Evolutionary conservation across 2,113 vertebrate species (phyloP).

Genomic region (Hemibagrus wyckioides): DNA sequence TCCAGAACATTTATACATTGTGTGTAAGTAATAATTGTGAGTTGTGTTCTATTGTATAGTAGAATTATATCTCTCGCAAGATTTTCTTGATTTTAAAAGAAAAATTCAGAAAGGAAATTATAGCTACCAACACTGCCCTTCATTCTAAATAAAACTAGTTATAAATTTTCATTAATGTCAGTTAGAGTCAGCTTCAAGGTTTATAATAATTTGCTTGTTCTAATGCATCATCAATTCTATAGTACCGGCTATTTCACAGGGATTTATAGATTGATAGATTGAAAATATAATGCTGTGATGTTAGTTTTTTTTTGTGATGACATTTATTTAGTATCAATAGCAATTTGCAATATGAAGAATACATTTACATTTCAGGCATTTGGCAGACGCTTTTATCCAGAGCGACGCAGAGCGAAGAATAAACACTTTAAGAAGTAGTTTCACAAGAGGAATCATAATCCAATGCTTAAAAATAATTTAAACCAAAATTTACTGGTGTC

Average conservation of each 20-base stretch:
- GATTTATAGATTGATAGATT: no score
- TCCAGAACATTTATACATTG: neutral
- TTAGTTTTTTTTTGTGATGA: no score
- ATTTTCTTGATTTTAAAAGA: neutral
- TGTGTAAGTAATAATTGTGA: neutral
- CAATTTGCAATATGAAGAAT: neutral
- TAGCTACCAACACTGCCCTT: neutral
- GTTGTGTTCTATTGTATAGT: no score
- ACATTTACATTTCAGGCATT: no score
- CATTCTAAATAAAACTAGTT: neutral
- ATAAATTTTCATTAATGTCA: neutral
- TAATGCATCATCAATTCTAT: neutral
- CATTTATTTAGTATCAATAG: neutral
- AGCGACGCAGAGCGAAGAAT: no score
- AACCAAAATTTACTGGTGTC: no score
- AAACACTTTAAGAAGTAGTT: no score
- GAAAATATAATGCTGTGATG: no score
- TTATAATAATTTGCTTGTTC: neutral
- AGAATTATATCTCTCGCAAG: neutral
- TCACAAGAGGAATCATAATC: no score
- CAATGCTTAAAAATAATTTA: no score
- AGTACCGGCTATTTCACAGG: neutral
- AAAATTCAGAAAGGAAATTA: neutral
- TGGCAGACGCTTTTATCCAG: no score
- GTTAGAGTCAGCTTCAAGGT: neutral